Base-by-base conservation (phyloP, 2,888 invertebrate genomes). In the Ectemnius lituratus region DNA sequence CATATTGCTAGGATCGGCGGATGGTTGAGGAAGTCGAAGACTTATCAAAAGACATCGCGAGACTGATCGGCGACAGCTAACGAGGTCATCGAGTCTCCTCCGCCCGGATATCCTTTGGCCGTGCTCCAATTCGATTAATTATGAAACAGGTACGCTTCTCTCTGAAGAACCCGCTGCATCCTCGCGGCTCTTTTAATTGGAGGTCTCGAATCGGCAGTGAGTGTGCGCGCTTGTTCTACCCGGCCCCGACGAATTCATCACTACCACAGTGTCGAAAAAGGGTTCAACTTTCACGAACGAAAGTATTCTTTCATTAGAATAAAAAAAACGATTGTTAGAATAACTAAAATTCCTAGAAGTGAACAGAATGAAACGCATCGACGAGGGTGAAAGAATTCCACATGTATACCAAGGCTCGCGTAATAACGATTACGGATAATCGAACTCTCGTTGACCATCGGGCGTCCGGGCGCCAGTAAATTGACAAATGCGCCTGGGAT, bases 91-190 rank as follows among this genome's bases (percentile, higher is more conserved):
- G 69, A 75, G 80, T 60, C 78, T 62, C 74, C 70, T 67, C 60
- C 66, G 63, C 75, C 75, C 77, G 73, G 66, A 75, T 82, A 82
- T 65, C 76, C 78, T 82, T 83, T 82, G 83, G 83, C 78, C 76
- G 73, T 73, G 68, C 73, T 83, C 80, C 83, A 84, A 84, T 84
- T 83, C 78, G 80, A 84, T 84, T 82, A 84, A 84, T 83, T 82
- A 82, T 84, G 84, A 84, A 83, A 80, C 82, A 78, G 82, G 76
- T 76, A 82, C 79, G 75, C 73, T 79, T 75, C 70, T 75, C 70
- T 78, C 71, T 20, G 49, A 46, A 67, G 79, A 73, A 69, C 61
- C 76, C 59, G 67, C 37, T 37, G 60, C 70, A 76, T 73, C 72
- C 75, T 72, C 70, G 66, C 67, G 67, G 57, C 60, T 67, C 68